Conservation (phyloP, 2,113 vertebrate species). For the Microcebus griseorufus region DNA sequence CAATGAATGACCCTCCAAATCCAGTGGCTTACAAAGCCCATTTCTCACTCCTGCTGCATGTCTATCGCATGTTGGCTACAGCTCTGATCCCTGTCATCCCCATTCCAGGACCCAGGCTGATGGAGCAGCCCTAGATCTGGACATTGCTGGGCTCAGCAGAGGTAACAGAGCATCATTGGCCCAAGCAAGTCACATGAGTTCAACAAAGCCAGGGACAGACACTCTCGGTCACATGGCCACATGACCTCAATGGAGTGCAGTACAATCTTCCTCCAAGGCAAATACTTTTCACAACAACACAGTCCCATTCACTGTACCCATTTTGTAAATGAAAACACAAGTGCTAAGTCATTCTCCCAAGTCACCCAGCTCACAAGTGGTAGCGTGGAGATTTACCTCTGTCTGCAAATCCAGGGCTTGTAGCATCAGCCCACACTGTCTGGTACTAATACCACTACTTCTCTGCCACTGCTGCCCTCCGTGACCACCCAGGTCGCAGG, state of each 20-base stretch:
- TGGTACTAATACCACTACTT: rapidly evolving
- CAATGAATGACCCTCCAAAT: neutral
- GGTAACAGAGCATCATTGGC: neutral
- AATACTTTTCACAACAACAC: neutral
- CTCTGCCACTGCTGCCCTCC: neutral
- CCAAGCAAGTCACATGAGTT: neutral
- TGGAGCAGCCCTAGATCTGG: neutral
- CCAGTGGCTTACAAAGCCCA: rapidly evolving
- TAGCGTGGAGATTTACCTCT: neutral
- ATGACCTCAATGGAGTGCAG: rapidly evolving
- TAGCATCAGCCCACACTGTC: rapidly evolving
- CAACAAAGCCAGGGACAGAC: neutral
- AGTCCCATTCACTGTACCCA: neutral
- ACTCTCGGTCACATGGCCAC: neutral
- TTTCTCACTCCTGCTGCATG: rapidly evolving
- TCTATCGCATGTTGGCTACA: neutral
- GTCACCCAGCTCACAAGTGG: neutral
- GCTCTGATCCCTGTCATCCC: neutral
- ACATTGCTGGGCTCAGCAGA: neutral
- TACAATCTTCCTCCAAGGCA: neutral
- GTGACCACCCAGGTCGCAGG: neutral
- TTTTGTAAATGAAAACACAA: neutral
- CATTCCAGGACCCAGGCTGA: neutral
- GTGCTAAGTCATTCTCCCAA: neutral
- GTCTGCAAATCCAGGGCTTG: neutral